Conservation (phyloP, 23 tunicate species). For the Trididemnum clinides region DNA sequence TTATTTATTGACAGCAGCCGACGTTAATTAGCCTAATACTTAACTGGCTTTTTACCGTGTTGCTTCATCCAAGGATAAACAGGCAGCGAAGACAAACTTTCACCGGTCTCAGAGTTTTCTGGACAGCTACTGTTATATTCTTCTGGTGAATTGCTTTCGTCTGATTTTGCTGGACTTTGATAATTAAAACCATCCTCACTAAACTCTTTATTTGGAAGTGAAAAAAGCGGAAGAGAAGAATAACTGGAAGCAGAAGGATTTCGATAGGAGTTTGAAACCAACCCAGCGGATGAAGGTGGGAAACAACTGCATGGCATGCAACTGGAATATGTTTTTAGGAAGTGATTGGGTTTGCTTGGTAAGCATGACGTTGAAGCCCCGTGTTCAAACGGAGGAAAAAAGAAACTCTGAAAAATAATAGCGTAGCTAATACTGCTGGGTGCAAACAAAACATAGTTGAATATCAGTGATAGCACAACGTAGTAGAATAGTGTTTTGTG, state of each 20-base stretch:
- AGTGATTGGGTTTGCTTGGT: neutral
- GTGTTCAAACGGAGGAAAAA: neutral
- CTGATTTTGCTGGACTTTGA: neutral
- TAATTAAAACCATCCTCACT: neutral
- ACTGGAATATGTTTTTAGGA: neutral
- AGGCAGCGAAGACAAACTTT: neutral
- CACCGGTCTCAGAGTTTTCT: neutral
- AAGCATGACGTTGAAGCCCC: neutral
- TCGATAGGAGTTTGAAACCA: neutral
- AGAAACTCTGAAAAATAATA: neutral
- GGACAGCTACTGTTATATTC: neutral
- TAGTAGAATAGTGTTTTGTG: too few species aligned
- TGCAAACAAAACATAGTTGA: neutral
- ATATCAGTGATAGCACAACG: neutral
- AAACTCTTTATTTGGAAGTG: neutral
- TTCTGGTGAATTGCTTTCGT: neutral
- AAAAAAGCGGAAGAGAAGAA: neutral
- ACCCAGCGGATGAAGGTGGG: neutral
- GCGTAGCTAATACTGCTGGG: neutral
- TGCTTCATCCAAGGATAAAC: slow-evolving; percentile 34
- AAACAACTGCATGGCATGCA: neutral
- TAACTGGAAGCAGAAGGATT: neutral
- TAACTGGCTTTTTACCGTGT: neutral
- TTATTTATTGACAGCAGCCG: neutral
- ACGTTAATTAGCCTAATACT: neutral